Conservation (phyloP, 2,888 invertebrate species). For the Masnerella sp. region DNA sequence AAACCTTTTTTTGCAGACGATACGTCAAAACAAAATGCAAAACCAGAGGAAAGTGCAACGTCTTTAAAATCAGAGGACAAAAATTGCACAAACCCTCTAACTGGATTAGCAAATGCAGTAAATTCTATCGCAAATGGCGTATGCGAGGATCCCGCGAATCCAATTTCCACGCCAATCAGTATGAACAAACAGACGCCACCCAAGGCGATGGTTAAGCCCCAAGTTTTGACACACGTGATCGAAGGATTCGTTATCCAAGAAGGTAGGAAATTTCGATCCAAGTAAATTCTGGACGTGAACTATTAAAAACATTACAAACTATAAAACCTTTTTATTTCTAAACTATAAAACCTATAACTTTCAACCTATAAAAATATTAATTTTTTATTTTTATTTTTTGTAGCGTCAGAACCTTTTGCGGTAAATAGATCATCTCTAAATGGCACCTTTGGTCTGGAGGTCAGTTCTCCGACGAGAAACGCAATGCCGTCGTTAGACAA, state of each 20-base stretch:
- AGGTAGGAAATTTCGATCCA: slow-evolving; percentile 78
- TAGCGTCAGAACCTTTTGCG: slow-evolving; percentile 90
- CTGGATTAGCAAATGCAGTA: slow-evolving; percentile 74
- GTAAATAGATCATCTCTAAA: slow-evolving; percentile 82
- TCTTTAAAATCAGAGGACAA: slow-evolving; percentile 71
- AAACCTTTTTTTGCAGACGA: slow-evolving; percentile 7
- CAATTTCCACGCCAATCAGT: slow-evolving; percentile 66
- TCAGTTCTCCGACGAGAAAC: slow-evolving; percentile 68
- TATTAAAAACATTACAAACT: too few relatives aligned
- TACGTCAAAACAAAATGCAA: slow-evolving; percentile 24
- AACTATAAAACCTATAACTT: too few relatives aligned
- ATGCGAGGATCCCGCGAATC: slow-evolving; percentile 66
- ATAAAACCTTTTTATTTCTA: too few relatives aligned
- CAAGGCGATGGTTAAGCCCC: slow-evolving; percentile 96
- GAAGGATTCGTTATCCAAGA: slow-evolving; percentile 98
- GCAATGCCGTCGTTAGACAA: slow-evolving; percentile 79
- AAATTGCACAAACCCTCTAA: slow-evolving; percentile 73
- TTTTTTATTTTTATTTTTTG: slow-evolving; percentile 11
- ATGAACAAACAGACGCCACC: slow-evolving; percentile 80
- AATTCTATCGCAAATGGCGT: slow-evolving; percentile 75
- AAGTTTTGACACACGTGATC: slow-evolving; percentile 96
- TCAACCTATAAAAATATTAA: too few relatives aligned
- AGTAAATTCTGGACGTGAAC: too few relatives aligned
- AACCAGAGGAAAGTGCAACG: slow-evolving; percentile 14
- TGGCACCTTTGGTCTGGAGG: slow-evolving; percentile 73